Percentiles rank a stretch among this genome's conserved stretches.
Conservation (phyloP, 92 coral and sea anemone genomes). For the Phymanthus crucifer region DNA sequence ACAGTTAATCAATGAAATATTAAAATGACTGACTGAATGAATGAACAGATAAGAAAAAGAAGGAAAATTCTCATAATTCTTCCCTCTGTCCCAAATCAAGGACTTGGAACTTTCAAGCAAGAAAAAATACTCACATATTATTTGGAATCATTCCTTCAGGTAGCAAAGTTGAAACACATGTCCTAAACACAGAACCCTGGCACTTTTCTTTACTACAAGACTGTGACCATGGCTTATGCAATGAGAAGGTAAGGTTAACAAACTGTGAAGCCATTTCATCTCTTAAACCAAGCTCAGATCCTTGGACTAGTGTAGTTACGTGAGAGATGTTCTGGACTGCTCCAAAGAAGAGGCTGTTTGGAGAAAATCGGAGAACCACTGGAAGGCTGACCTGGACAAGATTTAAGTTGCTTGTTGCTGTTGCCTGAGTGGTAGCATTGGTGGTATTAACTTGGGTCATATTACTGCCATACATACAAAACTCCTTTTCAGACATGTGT, state of each 20-base stretch:
- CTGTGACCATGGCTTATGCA: conserved; percentile 59
- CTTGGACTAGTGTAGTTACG: conserved; percentile 58
- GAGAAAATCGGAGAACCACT: conserved; percentile 29
- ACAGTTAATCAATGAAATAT: too few relatives aligned
- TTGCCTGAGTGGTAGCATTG: neutral
- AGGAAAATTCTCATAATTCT: too few relatives aligned
- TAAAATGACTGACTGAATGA: too few relatives aligned
- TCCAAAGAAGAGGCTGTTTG: conserved; percentile 32
- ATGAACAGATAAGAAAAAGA: too few relatives aligned
- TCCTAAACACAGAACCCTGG: conserved; percentile 27
- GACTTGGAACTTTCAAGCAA: too few relatives aligned
- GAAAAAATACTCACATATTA: conserved; percentile 40
- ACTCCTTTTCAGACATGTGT: conserved; percentile 41
- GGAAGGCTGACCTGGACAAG: conserved; percentile 33
- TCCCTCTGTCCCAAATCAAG: too few relatives aligned
- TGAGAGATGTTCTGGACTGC: conserved; percentile 58
- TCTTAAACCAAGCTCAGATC: conserved; percentile 53
- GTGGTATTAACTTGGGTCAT: conserved; percentile 35
- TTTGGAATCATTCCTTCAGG: conserved; percentile 55
- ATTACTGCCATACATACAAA: conserved; percentile 54
- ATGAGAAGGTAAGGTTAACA: conserved; percentile 66
- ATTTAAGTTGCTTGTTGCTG: conserved; percentile 11
- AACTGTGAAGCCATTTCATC: conserved; percentile 20
- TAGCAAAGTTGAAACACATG: conserved; percentile 48
- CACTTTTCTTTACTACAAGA: conserved; percentile 29